Base-by-base conservation (phyloP, 1,140 invertebrate genomes). In the Drosophila kepulauana region DNA sequence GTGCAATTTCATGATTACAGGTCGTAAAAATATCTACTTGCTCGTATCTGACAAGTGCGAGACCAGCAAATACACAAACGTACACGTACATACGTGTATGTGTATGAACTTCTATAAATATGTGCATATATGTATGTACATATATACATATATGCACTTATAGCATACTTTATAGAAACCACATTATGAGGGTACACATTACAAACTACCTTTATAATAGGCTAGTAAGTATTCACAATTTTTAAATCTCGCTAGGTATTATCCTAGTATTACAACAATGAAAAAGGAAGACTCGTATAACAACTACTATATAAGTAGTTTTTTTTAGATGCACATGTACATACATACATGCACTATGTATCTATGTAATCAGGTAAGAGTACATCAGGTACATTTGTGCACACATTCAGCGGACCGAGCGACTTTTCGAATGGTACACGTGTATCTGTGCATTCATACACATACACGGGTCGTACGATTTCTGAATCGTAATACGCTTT, bases 331-430 rank as follows among this genome's bases (percentile, higher is more conserved):
- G 15, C 52, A 51, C 13, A 35, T 71, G 10, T 11, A 25, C 13
- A 13, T 38, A 5, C 25, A 51, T 61, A 61, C 33, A 69, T 15
- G 15, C 45, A 51, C 20, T 43, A 69, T 15, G 15, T 52, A 51
- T 13, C 11, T 57, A 43, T 64, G 62, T 56, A 69, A 67, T 38
- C 46, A 38, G 1, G 13, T 71, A 68, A 74, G 71, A 74, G 71
- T 65, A 52, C 13, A 51, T 45, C 67, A 45, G 28, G 25, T 45
- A 58, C 38, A n/a, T 4, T 11, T 51, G 48, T 28, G 10, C 48
- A 25, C 8, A 41, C 25, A 51, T 11, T 4, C 5, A 51, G 25
- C 6, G 10, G 1, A 51, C 8, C 5, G 13, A 56, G 8, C 5
- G 20, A 58, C 3, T 25, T 20, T 25, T 25, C 56, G 6, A 13